Evolutionary conservation across 53 echinoderm and acorn worm species (phyloP), one percentile per base, ranked within the genome.

Genomic region (Echinometra lucunter): DNA sequence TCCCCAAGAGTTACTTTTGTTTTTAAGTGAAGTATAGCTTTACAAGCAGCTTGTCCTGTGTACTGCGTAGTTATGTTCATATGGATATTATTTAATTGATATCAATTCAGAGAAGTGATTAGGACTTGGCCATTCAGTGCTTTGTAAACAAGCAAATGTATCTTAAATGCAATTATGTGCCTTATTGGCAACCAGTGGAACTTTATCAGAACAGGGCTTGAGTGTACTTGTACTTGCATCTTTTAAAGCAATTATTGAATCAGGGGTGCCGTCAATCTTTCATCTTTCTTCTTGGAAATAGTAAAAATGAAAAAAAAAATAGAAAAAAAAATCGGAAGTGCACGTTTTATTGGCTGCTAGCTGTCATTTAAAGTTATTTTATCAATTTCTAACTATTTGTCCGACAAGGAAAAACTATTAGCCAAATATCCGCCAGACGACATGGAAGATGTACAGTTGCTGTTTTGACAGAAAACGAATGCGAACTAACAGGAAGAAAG

Each of bases 361-460:
- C 11, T 2, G 53, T 53, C n/a, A 34, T 74, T 35, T 40, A 42
- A 42, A 35, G 19, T 78, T 55, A 28, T 49, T 53, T 88, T 88
- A 30, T 28, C 56, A 2, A 55, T 53, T 35, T 55, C 34, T 34
- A 25, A 32, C 30, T 78, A 21, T 42, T 40, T 78, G 78, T 78
- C 78, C 21, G 4, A 19, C 40, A 78, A 19, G 78, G 12, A 78
- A 78, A 38, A 42, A 23, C 38, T 78, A 78, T 42, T 78, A 78
- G 21, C 38, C 78, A 78, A 78, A 78, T 78, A 78, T 78, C 78
- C 78, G 78, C 42, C 78, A 78, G 78, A 78, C 42, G 78, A 78
- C 38, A 38, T 21, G 30, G 23, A 78, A 2, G 78, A 78, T 42
- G 12, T 2, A 30, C 10, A 72, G 10, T 72, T 72, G 78, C 11